Conservation (phyloP, 2,113 vertebrate species). For the Hassar affinis region DNA sequence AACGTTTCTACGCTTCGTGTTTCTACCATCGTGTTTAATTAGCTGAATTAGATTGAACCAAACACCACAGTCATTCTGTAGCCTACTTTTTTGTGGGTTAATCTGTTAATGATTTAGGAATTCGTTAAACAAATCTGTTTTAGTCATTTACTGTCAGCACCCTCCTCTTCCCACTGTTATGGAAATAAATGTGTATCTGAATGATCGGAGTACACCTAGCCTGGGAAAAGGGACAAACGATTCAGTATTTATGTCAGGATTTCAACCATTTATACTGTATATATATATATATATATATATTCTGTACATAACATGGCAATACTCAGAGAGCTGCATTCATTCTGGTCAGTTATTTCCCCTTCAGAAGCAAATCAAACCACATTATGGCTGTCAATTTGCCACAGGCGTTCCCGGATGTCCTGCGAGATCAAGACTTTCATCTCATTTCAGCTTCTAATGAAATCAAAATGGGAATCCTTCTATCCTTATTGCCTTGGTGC, state of each 20-base stretch:
- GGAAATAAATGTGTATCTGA: conserved; percentile 27
- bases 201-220: background rate
- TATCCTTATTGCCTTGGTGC: conserved; percentile 70
- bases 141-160: conserved; percentile 17
- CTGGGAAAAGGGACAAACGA: background rate
- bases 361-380: conserved; percentile 72
- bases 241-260: background rate
- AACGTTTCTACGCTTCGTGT: conserved; percentile 3
- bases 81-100: conserved; percentile 2
- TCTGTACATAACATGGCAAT: background rate
- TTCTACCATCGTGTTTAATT: background rate
- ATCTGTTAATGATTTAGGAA: background rate
- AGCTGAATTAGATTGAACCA: background rate
- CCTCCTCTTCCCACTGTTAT: conserved; percentile 14
- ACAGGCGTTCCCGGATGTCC: conserved; percentile 84
- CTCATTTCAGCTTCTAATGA: conserved; percentile 89
- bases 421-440: conserved; percentile 90
- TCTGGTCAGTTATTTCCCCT: conserved; percentile 68
- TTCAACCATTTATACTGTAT: background rate
- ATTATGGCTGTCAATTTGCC: conserved; percentile 83
- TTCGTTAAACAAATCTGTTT: conserved; percentile 8
- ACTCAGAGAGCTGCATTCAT: conserved; percentile 53
- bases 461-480: conserved; percentile 79
- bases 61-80: background rate
- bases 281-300: too few relatives aligned